A percentile compares a stretch with the other conserved stretches of the same genome.
phyloP scores from a whole-genome alignment of 2,797 vertebrate genomes.

The Nannoperca australis region DNA sequence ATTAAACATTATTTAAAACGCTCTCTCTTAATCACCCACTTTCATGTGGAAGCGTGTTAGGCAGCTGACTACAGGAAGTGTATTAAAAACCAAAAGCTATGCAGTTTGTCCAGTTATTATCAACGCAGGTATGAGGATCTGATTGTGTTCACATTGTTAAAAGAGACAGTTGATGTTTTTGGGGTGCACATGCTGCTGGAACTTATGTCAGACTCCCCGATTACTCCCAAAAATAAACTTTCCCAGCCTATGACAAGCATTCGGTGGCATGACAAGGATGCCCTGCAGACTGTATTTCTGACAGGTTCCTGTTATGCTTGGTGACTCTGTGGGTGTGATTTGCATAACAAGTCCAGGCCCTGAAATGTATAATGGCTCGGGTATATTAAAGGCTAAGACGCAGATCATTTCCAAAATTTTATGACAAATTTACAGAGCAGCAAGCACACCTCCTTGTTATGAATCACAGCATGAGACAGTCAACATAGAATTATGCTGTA shows the following conservation, averaged over 20 bases:
- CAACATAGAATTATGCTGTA: not conserved
- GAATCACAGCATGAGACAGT: not conserved
- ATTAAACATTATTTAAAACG: slow-evolving; percentile 36
- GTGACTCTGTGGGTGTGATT: slow-evolving; percentile 32
- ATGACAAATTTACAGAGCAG: not conserved
- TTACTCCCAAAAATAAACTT: slow-evolving; percentile 28
- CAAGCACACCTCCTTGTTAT: not conserved
- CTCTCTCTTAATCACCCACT: slow-evolving; percentile 1
- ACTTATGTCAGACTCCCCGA: slow-evolving; percentile 36
- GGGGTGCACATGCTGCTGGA: not conserved
- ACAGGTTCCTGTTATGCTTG: slow-evolving; percentile 28
- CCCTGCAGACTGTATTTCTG: slow-evolving; percentile 38
- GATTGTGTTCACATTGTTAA: not conserved
- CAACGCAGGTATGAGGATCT: not conserved
- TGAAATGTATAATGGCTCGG: slow-evolving; percentile 1
- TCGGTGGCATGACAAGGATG: slow-evolving; percentile 34
- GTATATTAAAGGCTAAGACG: slow-evolving; percentile 11
- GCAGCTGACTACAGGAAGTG: not conserved
- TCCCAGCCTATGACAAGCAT: slow-evolving; percentile 23
- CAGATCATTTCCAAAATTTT: not conserved
- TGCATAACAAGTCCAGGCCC: slow-evolving; percentile 18
- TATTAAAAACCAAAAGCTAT: not conserved
- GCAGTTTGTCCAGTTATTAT: not conserved
- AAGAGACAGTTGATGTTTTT: slow-evolving; percentile 13
- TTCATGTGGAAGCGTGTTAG: not conserved